A percentile compares a stretch with the other conserved stretches of the same genome.
phyloP scores from a whole-genome alignment of 2,888 invertebrate genomes.

The Arenicola marina region DNA sequence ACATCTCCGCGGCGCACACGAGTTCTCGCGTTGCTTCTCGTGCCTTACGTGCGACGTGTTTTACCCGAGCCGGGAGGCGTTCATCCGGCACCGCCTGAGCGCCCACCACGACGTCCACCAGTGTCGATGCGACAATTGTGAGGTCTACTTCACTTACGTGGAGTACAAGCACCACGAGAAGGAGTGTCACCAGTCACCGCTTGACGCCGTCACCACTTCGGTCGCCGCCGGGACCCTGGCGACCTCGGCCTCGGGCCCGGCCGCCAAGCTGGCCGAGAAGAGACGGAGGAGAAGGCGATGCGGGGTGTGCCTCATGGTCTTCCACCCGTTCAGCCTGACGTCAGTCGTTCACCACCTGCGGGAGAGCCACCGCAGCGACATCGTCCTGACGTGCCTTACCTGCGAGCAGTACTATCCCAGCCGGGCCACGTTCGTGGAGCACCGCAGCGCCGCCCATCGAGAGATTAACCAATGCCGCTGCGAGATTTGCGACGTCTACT shows the following conservation, averaged over 20 bases:
- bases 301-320: no score
- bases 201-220: no score
- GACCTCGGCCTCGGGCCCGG: no score
- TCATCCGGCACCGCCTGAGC: not conserved
- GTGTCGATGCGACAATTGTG: conserved; percentile 1
- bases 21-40: not conserved
- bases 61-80: not conserved
- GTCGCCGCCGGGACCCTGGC: no score
- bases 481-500: not conserved
- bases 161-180: not conserved
- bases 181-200: conserved; percentile 5
- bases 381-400: no score
- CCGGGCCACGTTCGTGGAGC: not conserved
- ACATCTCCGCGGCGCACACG: not conserved
- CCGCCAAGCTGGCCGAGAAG: no score
- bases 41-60: not conserved
- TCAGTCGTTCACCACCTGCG: no score
- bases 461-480: not conserved
- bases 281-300: no score
- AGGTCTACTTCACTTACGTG: not conserved
- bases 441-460: not conserved
- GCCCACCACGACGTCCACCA: not conserved
- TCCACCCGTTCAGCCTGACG: no score
- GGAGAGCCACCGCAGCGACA: no score
- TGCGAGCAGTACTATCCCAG: conserved; percentile 4